A percentile compares a stretch with the other conserved stretches of the same genome.
These are phyloP conservation scores for Axea sp. DNA, from an alignment of 2,888 invertebrate species.

Conservation along the genomic window DNA sequence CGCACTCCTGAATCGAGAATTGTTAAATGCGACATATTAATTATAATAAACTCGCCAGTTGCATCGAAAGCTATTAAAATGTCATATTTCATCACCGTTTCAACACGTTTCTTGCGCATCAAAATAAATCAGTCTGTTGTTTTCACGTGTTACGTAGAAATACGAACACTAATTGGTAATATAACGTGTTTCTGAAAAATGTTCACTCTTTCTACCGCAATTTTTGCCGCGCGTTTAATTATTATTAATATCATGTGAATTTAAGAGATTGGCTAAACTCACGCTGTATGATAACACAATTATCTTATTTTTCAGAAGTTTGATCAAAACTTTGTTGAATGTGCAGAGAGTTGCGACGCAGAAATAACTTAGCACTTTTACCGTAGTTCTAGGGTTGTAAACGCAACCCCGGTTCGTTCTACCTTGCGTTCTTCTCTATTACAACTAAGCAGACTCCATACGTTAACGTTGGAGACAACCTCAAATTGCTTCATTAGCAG, in stretches of 20 bases:
- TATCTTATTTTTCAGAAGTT: too few relatives aligned
- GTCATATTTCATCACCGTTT: slow-evolving; percentile 46
- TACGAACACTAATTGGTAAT: slow-evolving; percentile 29
- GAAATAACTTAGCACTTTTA: slow-evolving; percentile 30
- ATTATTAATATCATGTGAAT: too few relatives aligned
- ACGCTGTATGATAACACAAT: too few relatives aligned
- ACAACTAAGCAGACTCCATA: slow-evolving; percentile 74
- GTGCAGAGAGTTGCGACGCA: too few relatives aligned
- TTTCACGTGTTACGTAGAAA: slow-evolving; percentile 16
- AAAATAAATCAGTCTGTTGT: slow-evolving; percentile 48
- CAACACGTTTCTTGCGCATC: slow-evolving; percentile 48
- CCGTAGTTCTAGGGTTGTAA: slow-evolving; percentile 51
- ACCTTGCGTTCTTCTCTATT: slow-evolving; percentile 67
- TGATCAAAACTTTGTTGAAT: too few relatives aligned
- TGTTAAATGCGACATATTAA: slow-evolving; percentile 46
- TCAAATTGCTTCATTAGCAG: slow-evolving; percentile 79
- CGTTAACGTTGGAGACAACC: slow-evolving; percentile 76
- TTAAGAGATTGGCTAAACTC: too few relatives aligned
- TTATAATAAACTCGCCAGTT: slow-evolving; percentile 44
- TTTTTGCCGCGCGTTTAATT: too few relatives aligned
- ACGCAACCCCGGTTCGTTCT: slow-evolving; percentile 61
- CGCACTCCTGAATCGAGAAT: slow-evolving; percentile 31
- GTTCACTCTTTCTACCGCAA: too few relatives aligned
- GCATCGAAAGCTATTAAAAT: slow-evolving; percentile 24
- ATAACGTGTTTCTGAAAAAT: too few relatives aligned